phyloP scores from a whole-genome alignment of 2,888 invertebrate genomes.

The Alloscopus bannaensis region DNA sequence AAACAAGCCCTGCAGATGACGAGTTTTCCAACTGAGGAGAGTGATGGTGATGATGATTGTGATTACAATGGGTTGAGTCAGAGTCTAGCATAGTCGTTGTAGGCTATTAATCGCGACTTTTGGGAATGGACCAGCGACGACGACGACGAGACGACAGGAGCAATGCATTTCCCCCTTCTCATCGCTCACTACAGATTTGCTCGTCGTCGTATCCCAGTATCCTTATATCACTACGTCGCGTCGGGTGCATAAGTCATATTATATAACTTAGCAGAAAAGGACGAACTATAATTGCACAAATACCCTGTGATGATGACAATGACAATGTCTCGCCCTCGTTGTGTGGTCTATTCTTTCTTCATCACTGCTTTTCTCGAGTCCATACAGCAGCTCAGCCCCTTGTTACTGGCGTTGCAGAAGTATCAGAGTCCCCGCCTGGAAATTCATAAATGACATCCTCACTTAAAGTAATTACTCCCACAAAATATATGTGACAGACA shows the following conservation, averaged over 20 bases:
- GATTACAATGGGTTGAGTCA: slow-evolving; percentile 40
- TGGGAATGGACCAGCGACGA: slow-evolving; percentile 12
- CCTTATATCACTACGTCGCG: too few species aligned
- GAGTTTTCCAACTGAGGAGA: slow-evolving; percentile 44
- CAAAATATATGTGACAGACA: slow-evolving; percentile 27
- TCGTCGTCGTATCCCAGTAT: too few species aligned
- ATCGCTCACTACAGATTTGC: slow-evolving; percentile 30
- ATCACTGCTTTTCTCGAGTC: too few species aligned
- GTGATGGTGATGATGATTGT: slow-evolving; percentile 19
- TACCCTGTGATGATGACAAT: too few species aligned
- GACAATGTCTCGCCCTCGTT: too few species aligned
- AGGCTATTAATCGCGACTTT: slow-evolving; percentile 18
- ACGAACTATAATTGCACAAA: too few species aligned
- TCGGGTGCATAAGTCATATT: too few species aligned
- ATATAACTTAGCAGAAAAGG: too few species aligned
- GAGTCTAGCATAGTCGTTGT: slow-evolving; percentile 44
- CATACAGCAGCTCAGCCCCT: too few species aligned
- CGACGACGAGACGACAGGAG: slow-evolving; percentile 37
- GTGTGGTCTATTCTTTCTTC: too few species aligned
- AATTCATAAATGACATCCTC: slow-evolving; percentile 54
- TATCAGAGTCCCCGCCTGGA: slow-evolving; percentile 7
- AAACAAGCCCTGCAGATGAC: slow-evolving; percentile 51
- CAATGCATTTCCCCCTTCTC: slow-evolving; percentile 54
- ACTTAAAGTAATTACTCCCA: slow-evolving; percentile 43
- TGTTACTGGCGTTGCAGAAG: too few species aligned